Conservation (phyloP, 2,888 invertebrate species). For the Phortica okadai region DNA sequence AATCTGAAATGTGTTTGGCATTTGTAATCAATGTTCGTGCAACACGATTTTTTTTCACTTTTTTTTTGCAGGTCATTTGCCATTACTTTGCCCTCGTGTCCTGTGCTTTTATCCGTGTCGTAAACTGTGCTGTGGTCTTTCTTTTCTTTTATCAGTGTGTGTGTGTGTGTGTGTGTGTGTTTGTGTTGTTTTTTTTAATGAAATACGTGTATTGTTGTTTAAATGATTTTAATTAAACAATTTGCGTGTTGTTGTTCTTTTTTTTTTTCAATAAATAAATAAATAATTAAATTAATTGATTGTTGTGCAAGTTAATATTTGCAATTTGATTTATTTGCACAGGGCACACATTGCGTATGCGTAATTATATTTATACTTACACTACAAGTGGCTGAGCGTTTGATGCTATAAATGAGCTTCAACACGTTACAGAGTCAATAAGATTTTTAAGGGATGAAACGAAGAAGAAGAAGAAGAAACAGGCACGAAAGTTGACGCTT, state of each 20-base stretch:
- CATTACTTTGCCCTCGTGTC: neutral
- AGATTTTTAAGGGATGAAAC: too few relatives aligned
- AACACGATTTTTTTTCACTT: neutral
- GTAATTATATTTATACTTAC: neutral
- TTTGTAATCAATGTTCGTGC: constrained; percentile 28
- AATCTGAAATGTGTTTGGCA: constrained; percentile 31
- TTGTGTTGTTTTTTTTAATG: constrained; percentile 40
- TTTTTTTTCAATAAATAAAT: constrained; percentile 1
- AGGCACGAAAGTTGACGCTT: too few relatives aligned
- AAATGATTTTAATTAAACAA: constrained; percentile 54
- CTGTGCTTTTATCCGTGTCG: neutral
- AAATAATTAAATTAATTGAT: constrained; percentile 11
- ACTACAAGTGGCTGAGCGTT: too few relatives aligned
- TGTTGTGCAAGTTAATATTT: neutral
- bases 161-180: neutral
- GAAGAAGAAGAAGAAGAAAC: too few relatives aligned
- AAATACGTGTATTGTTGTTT: constrained; percentile 57
- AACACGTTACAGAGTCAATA: too few relatives aligned
- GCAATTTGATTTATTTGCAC: neutral
- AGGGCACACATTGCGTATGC: neutral
- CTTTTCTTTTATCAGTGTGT: neutral
- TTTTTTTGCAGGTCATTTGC: neutral
- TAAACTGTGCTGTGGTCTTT: neutral
- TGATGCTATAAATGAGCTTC: too few relatives aligned
- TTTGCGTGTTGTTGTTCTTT: neutral